Conservation (phyloP, 2,797 vertebrate species). For the Antennarius maculatus region DNA sequence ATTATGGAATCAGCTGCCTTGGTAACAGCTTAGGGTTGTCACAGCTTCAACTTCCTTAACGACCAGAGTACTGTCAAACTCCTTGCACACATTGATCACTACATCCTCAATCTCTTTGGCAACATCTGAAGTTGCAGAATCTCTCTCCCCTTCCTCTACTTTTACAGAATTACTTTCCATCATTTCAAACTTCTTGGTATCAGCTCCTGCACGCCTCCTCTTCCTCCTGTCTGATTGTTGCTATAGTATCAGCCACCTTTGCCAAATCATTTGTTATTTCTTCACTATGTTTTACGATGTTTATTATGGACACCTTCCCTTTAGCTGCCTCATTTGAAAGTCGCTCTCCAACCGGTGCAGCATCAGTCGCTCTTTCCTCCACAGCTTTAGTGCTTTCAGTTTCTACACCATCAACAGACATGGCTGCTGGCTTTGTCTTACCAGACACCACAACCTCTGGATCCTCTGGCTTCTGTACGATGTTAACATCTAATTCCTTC, state of each 20-base stretch:
- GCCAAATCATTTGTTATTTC: constrained; percentile 26
- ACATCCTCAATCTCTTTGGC: constrained; percentile 9
- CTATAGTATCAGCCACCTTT: constrained; percentile 24
- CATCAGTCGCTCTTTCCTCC: constrained; percentile 5
- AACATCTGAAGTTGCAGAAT: constrained; percentile 3
- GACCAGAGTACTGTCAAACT: not conserved
- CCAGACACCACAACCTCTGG: not conserved
- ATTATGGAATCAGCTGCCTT: constrained; percentile 9
- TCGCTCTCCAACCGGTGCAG: constrained; percentile 23
- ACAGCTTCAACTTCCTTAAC: constrained; percentile 12
- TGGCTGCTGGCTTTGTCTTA: constrained; percentile 25
- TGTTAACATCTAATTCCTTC: constrained; percentile 12
- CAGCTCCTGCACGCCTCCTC: constrained; percentile 1
- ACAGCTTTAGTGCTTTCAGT: constrained; percentile 14
- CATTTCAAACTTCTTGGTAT: constrained; percentile 10
- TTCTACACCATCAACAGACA: constrained; percentile 1
- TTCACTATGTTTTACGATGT: constrained; percentile 36
- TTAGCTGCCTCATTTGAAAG: constrained; percentile 19
- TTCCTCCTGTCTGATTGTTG: constrained; percentile 24
- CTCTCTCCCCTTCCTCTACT: constrained; percentile 5
- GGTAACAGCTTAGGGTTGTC: not conserved
- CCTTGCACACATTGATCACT: not conserved
- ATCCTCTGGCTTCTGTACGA: constrained; percentile 10
- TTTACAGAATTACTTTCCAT: constrained; percentile 1
- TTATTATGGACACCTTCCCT: constrained; percentile 24